phyloP scores from a whole-genome alignment of 1,140 invertebrate genomes.

The Pseudoatta argentina region DNA sequence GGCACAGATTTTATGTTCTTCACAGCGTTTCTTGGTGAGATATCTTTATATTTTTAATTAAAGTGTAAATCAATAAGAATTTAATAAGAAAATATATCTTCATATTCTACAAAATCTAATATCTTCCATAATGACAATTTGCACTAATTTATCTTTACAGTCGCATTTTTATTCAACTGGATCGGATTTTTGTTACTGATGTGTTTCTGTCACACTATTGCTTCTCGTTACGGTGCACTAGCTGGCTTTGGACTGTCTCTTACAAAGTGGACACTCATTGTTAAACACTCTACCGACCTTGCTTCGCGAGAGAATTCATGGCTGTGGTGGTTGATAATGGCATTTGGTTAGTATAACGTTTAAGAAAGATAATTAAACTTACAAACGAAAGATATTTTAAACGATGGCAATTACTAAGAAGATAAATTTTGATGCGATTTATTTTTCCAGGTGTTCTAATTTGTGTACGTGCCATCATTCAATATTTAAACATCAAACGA shows the following conservation, averaged over 20 bases:
- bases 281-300: constrained; percentile 95
- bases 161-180: constrained; percentile 97
- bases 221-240: constrained; percentile 96
- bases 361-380: constrained; percentile 33
- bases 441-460: constrained; percentile 91
- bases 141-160: constrained; percentile 83
- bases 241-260: constrained; percentile 96
- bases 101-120: constrained; percentile 12
- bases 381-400: background rate
- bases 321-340: constrained; percentile 96
- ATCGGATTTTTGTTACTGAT: constrained; percentile 96
- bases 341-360: constrained; percentile 89
- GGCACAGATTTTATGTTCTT: constrained; percentile 96
- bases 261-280: constrained; percentile 97
- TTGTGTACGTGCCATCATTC: constrained; percentile 94
- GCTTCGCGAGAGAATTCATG: constrained; percentile 94
- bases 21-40: constrained; percentile 93
- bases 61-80: too few species aligned
- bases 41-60: constrained; percentile 11
- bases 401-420: background rate
- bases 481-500: constrained; percentile 96
- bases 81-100: too few species aligned
- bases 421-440: constrained; percentile 31
- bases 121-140: constrained; percentile 1
- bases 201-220: constrained; percentile 97